phyloP scores from a whole-genome alignment of 1,140 invertebrate genomes.

The Bombus cullumanus region DNA sequence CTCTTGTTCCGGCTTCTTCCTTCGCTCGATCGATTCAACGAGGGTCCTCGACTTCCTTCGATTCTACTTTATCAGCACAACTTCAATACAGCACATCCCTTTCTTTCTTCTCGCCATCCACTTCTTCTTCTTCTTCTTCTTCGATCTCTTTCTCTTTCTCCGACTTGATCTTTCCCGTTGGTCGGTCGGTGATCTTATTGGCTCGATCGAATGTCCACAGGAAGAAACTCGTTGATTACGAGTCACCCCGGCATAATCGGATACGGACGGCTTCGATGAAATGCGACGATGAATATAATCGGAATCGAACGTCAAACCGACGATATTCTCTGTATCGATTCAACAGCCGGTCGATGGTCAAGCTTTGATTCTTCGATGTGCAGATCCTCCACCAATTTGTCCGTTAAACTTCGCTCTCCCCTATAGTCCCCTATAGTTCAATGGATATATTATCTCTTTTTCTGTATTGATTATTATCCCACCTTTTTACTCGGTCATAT shows the following conservation, averaged over 20 bases:
- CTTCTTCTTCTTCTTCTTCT: no score
- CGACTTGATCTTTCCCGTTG: no score
- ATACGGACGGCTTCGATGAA: slow-evolving; percentile 34
- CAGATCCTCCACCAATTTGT: slow-evolving; percentile 48
- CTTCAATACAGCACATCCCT: neutral
- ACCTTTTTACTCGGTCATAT: slow-evolving; percentile 35
- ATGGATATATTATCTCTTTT: slow-evolving; percentile 53
- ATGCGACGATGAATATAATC: slow-evolving; percentile 21
- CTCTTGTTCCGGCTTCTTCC: slow-evolving; percentile 58
- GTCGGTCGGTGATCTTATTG: slow-evolving; percentile 12
- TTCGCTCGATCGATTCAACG: slow-evolving; percentile 60
- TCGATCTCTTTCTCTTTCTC: neutral
- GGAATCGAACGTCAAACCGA: slow-evolving; percentile 3
- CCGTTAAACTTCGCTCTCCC: slow-evolving; percentile 55
- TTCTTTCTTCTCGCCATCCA: neutral
- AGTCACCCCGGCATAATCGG: slow-evolving; percentile 12
- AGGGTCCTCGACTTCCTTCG: slow-evolving; percentile 60
- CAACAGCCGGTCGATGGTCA: slow-evolving; percentile 1
- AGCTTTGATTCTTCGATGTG: neutral
- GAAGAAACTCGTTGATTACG: slow-evolving; percentile 48
- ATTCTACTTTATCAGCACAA: neutral
- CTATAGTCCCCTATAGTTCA: neutral
- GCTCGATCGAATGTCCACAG: slow-evolving; percentile 27
- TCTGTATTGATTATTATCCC: slow-evolving; percentile 68
- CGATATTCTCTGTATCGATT: slow-evolving; percentile 29